These are phyloP conservation scores for Chalcis sispes DNA, from an alignment of 2,888 invertebrate genomes.

Conservation along the genomic window DNA sequence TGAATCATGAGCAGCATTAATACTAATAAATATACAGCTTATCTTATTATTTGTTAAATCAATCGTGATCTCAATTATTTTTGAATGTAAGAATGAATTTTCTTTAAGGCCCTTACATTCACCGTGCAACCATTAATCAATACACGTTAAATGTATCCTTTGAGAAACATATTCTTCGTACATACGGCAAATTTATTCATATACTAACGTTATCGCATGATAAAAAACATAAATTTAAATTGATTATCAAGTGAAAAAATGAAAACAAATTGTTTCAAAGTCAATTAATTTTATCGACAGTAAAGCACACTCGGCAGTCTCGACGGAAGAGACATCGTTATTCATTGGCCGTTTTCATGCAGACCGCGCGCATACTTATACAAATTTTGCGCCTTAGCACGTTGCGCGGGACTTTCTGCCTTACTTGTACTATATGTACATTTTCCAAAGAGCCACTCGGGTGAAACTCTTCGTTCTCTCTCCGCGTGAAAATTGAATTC, in stretches of 20 bases:
- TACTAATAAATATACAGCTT: too few relatives aligned
- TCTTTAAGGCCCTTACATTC: too few relatives aligned
- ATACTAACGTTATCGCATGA: neutral
- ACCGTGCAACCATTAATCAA: too few relatives aligned
- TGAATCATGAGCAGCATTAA: too few relatives aligned
- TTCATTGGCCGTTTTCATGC: conserved; percentile 13
- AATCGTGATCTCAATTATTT: too few relatives aligned
- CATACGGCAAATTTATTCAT: neutral
- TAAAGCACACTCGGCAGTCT: neutral
- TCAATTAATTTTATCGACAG: conserved; percentile 1
- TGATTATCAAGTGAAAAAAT: conserved; percentile 1
- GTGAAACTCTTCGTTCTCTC: neutral
- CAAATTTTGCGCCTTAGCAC: too few relatives aligned
- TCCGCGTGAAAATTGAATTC: conserved; percentile 49
- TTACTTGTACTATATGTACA: too few relatives aligned
- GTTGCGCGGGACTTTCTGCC: too few relatives aligned
- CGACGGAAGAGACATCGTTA: conserved; percentile 15
- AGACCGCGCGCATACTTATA: neutral
- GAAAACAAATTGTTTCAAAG: conserved; percentile 3
- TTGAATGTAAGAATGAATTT: too few relatives aligned
- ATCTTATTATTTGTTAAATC: too few relatives aligned
- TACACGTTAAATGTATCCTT: too few relatives aligned
- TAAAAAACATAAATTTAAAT: conserved; percentile 2
- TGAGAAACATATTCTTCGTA: too few relatives aligned
- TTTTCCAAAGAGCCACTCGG: neutral